phyloP scores from a whole-genome alignment of 2,888 invertebrate species.

The Horisme vitalbata region DNA sequence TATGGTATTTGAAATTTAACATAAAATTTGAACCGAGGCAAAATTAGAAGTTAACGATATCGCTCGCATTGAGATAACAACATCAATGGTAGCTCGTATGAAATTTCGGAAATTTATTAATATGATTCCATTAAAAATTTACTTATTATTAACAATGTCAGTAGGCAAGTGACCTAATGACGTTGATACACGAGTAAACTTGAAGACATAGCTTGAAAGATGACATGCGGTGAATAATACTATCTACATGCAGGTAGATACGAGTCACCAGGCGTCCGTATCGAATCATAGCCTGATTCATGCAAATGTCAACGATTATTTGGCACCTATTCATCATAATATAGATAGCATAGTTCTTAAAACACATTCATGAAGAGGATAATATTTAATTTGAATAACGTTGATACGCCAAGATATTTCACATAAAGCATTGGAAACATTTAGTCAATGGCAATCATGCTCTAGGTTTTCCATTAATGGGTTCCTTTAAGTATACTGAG shows the following conservation, averaged over 20 bases:
- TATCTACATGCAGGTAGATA: conserved; percentile 11
- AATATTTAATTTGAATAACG: neutral
- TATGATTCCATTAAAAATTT: too few species aligned
- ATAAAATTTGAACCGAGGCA: too few species aligned
- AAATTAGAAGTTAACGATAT: too few species aligned
- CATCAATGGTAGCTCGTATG: too few species aligned
- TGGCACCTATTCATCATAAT: conserved; percentile 3
- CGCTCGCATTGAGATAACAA: too few species aligned
- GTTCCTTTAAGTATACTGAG: conserved; percentile 18
- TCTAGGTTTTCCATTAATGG: conserved; percentile 7
- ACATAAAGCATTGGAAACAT: conserved; percentile 6
- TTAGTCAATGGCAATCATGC: conserved; percentile 11
- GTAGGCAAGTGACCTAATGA: too few species aligned
- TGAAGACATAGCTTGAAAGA: conserved; percentile 9
- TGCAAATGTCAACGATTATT: conserved; percentile 7
- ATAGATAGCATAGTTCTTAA: too few species aligned
- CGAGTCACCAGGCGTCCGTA: neutral
- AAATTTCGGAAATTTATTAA: too few species aligned
- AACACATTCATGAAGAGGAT: neutral
- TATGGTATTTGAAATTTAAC: too few species aligned
- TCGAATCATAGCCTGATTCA: conserved; percentile 21
- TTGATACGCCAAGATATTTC: neutral
- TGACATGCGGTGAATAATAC: conserved; percentile 22
- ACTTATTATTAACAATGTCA: too few species aligned
- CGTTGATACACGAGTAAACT: conserved; percentile 10